These are phyloP conservation scores for Probosciger aterrimus DNA, from an alignment of 2,113 vertebrate genomes.

Conservation along the genomic window DNA sequence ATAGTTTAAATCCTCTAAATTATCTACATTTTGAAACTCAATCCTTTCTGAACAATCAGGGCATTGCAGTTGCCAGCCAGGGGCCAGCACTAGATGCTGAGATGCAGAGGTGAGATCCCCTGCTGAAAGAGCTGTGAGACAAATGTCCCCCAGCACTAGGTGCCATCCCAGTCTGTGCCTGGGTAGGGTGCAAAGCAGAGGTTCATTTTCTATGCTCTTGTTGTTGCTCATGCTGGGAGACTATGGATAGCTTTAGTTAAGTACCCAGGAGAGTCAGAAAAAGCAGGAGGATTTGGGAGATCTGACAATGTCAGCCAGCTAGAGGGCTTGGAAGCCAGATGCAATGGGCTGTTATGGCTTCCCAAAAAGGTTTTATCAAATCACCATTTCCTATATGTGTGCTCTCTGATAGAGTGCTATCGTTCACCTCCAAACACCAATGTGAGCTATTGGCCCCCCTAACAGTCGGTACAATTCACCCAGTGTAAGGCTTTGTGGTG, in stretches of 20 bases:
- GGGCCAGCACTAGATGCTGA: neutral
- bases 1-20: neutral
- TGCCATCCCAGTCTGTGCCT: neutral
- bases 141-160: neutral
- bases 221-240: neutral
- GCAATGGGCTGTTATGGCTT: neutral
- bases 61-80: neutral
- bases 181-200: neutral
- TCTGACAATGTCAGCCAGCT: neutral
- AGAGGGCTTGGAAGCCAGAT: neutral
- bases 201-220: neutral
- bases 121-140: neutral
- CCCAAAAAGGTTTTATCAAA: neutral
- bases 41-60: neutral
- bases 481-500: neutral
- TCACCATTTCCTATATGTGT: accelerated
- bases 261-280: neutral
- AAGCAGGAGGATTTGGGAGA: neutral
- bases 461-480: neutral
- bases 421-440: neutral
- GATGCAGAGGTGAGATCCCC: neutral
- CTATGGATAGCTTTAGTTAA: neutral
- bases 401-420: neutral
- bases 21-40: neutral
- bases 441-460: neutral